A percentile compares a stretch with the other conserved stretches of the same genome.
These are phyloP conservation scores for Cossypha niveicapilla DNA, from an alignment of 2,797 vertebrate species.

Conservation along the genomic window DNA sequence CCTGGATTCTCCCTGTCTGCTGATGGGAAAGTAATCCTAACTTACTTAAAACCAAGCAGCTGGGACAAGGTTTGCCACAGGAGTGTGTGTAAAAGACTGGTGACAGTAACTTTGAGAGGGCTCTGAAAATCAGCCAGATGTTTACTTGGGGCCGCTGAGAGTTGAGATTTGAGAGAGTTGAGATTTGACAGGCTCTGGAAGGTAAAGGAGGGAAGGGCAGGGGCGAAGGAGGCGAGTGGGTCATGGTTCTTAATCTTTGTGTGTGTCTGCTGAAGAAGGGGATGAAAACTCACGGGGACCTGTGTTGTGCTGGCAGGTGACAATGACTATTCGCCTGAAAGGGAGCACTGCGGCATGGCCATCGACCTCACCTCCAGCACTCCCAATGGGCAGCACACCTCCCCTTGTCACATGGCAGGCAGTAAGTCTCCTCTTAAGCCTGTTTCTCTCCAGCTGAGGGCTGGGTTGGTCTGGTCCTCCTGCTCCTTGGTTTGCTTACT, in stretches of 20 bases:
- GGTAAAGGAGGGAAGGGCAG: not conserved
- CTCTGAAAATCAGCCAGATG: not conserved
- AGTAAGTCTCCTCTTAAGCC: slow-evolving; percentile 78
- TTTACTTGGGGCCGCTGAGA: not conserved
- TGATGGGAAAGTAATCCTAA: not conserved
- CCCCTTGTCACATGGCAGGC: slow-evolving; percentile 86
- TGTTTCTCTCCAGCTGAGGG: slow-evolving; percentile 25
- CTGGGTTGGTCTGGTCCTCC: slow-evolving; percentile 50
- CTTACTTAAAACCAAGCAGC: not conserved
- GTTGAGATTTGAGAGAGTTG: not conserved
- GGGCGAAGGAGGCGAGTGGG: accelerated
- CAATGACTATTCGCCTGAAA: slow-evolving; percentile 92
- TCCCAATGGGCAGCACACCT: slow-evolving; percentile 88
- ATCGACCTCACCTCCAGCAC: slow-evolving; percentile 88
- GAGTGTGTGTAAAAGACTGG: not conserved
- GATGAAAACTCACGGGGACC: slow-evolving; percentile 31
- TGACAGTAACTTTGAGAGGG: not conserved
- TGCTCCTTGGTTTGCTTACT: not conserved
- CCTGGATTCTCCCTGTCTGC: not conserved
- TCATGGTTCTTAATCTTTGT: not conserved
- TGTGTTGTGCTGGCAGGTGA: slow-evolving; percentile 79
- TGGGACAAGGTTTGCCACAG: not conserved
- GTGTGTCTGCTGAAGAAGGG: not conserved
- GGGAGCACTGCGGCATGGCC: slow-evolving; percentile 89
- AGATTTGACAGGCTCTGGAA: not conserved